phyloP scores from a whole-genome alignment of 2,888 invertebrate genomes.

The Hermaeophaga mercurialis region DNA sequence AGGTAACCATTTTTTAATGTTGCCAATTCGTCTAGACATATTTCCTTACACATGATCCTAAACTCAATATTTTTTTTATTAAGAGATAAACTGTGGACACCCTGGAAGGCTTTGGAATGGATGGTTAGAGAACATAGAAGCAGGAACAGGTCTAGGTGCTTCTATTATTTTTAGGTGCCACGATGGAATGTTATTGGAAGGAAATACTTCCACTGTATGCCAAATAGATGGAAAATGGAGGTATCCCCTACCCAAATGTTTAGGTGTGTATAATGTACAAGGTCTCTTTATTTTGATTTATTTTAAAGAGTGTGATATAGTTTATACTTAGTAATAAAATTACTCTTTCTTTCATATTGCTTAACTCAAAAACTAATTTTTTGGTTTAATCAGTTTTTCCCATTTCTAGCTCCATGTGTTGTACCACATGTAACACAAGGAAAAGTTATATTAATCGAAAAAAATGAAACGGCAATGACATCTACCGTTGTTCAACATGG shows the following conservation, averaged over 20 bases:
- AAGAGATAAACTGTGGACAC: conserved; percentile 96
- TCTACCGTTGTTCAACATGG: conserved; percentile 72
- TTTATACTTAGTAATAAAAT: too few species aligned
- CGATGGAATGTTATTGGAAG: conserved; percentile 88
- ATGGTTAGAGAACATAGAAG: conserved; percentile 89
- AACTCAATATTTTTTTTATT: background rate
- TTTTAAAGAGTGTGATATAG: too few species aligned
- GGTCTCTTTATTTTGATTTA: too few species aligned
- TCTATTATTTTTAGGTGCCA: conserved; percentile 93
- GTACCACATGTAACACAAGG: conserved; percentile 88
- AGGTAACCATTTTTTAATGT: conserved; percentile 63
- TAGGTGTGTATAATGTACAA: too few species aligned
- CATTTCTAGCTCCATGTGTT: conserved; percentile 82
- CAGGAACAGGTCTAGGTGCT: conserved; percentile 88
- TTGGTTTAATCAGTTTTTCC: background rate
- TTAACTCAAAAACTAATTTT: too few species aligned
- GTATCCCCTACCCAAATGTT: conserved; percentile 87
- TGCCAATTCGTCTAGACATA: background rate
- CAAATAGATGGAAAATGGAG: conserved; percentile 95
- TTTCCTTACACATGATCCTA: background rate
- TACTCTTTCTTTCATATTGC: too few species aligned
- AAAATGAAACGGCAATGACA: conserved; percentile 60
- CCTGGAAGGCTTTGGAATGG: conserved; percentile 95
- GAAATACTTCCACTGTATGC: conserved; percentile 88
- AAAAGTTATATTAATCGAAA: conserved; percentile 67